Percentiles rank a stretch among this genome's conserved stretches.
These are phyloP conservation scores for Synergus itoensis DNA, from an alignment of 2,888 invertebrate genomes.

Conservation along the genomic window DNA sequence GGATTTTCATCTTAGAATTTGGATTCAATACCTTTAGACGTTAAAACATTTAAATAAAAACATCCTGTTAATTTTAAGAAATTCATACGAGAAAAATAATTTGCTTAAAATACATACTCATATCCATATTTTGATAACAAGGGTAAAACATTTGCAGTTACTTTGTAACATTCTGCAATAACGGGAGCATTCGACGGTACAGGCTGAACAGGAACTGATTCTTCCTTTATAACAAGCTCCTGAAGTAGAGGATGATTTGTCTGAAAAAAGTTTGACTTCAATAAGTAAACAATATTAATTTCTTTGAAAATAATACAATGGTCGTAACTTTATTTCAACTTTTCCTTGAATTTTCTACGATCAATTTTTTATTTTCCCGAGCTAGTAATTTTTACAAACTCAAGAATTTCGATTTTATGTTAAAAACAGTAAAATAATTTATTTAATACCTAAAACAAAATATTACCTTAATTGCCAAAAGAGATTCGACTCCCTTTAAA, in stretches of 20 bases:
- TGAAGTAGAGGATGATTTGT: slow-evolving; percentile 80
- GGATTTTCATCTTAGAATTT: neutral
- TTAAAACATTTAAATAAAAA: slow-evolving; percentile 16
- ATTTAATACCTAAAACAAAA: too few relatives aligned
- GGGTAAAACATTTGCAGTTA: slow-evolving; percentile 84
- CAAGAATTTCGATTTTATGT: too few relatives aligned
- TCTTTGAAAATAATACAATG: neutral
- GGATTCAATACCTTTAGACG: slow-evolving; percentile 34
- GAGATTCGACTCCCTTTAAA: slow-evolving; percentile 90
- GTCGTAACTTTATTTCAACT: too few relatives aligned
- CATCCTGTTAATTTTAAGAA: neutral
- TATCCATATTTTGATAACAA: slow-evolving; percentile 82
- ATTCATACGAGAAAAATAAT: neutral
- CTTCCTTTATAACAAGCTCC: slow-evolving; percentile 77
- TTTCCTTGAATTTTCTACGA: too few relatives aligned
- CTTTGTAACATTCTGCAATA: slow-evolving; percentile 84
- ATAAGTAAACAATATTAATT: slow-evolving; percentile 11
- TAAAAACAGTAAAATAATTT: too few relatives aligned
- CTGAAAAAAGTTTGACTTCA: slow-evolving; percentile 55
- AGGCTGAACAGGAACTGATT: slow-evolving; percentile 62
- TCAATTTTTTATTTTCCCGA: too few relatives aligned
- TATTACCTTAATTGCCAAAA: slow-evolving; percentile 82
- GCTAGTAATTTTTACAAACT: too few relatives aligned
- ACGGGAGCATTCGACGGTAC: slow-evolving; percentile 77
- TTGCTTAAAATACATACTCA: slow-evolving; percentile 75